These are phyloP conservation scores for Clarias fuscus DNA, from an alignment of 2,797 vertebrate genomes.

Conservation along the genomic window DNA sequence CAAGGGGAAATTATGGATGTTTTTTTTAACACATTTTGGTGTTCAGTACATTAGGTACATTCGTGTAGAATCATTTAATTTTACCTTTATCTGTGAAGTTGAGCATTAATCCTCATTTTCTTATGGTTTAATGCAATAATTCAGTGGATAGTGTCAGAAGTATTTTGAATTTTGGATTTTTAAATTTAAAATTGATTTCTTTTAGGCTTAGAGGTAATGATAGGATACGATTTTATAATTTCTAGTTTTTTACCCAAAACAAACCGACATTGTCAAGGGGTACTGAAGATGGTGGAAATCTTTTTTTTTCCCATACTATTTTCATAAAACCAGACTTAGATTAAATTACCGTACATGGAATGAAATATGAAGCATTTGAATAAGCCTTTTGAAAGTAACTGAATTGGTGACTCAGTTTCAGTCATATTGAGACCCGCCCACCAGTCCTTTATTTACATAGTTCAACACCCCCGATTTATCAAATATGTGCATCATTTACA, in stretches of 20 bases:
- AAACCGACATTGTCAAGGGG: not conserved
- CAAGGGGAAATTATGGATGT: not conserved
- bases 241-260: not conserved
- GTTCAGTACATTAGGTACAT: not conserved
- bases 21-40: not conserved
- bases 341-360: not conserved
- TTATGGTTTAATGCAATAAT: not conserved
- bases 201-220: not conserved
- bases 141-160: not conserved
- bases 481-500: not conserved
- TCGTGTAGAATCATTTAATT: not conserved
- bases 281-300: not conserved
- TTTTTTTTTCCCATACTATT: not conserved
- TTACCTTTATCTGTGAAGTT: not conserved
- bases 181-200: not conserved
- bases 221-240: not conserved
- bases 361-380: not conserved
- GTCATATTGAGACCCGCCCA: not conserved
- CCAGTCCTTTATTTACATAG: not conserved
- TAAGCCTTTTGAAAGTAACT: not conserved
- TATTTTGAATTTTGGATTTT: not conserved
- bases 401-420: constrained; percentile 6
- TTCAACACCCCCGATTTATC: not conserved
- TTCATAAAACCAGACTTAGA: not conserved
- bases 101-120: not conserved